Conservation (phyloP, 35 echinoderm and acorn worm genomes). For the Heliocidaris erythrogramma region DNA sequence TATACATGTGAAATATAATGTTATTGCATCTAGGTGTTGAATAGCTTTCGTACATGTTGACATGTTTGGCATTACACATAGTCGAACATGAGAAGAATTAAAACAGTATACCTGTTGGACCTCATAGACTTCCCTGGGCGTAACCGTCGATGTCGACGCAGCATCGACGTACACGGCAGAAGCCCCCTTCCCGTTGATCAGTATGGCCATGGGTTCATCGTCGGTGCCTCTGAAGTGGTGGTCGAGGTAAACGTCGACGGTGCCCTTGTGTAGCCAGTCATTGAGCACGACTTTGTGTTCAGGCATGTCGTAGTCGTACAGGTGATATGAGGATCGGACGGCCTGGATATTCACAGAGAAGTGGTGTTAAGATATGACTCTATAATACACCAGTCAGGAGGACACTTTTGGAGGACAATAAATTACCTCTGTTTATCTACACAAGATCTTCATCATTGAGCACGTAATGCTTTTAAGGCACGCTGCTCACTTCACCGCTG, state of each 20-base stretch:
- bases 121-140: constrained; percentile 55
- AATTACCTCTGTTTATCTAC: too few species aligned
- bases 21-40: too few species aligned
- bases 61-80: too few species aligned
- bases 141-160: neutral
- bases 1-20: too few species aligned
- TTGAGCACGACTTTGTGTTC: constrained; percentile 35
- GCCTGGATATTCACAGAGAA: neutral
- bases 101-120: neutral
- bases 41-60: too few species aligned
- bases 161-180: neutral
- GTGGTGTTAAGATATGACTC: too few species aligned
- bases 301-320: constrained; percentile 45
- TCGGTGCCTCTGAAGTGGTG: neutral
- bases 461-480: too few species aligned
- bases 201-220: constrained; percentile 39
- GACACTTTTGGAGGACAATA: too few species aligned
- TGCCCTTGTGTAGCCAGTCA: constrained; percentile 42
- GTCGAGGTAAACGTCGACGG: neutral
- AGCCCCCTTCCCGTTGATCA: constrained; percentile 63
- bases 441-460: too few species aligned
- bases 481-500: too few species aligned
- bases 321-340: constrained; percentile 14
- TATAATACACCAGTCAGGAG: neutral
- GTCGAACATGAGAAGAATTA: too few species aligned